Conservation (phyloP, 2,888 invertebrate species). For the Thymelicus acteon region DNA sequence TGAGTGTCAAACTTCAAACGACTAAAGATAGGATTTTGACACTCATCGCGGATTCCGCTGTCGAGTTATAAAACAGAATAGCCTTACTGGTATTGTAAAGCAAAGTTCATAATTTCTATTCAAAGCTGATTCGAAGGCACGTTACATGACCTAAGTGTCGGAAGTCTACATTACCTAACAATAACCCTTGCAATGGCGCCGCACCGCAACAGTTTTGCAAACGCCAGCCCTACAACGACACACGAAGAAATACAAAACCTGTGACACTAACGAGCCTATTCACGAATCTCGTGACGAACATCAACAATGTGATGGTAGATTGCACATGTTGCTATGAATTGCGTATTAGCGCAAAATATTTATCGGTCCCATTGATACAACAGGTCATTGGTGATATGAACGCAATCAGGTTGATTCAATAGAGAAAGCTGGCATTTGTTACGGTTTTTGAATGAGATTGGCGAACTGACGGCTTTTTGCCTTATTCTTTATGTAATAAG, state of each 20-base stretch:
- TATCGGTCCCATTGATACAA: constrained; percentile 39
- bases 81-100: too few species aligned
- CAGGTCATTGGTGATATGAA: constrained; percentile 18
- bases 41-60: too few species aligned
- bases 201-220: background rate
- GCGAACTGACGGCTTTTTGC: constrained; percentile 22
- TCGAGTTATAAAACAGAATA: too few species aligned
- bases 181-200: too few species aligned
- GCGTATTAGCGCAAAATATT: constrained; percentile 51
- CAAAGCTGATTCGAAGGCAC: too few species aligned
- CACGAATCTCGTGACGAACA: constrained; percentile 47
- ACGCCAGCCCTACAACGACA: constrained; percentile 27
- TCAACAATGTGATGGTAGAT: constrained; percentile 46
- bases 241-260: constrained; percentile 66
- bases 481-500: constrained; percentile 20
- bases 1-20: too few species aligned
- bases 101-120: too few species aligned
- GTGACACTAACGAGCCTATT: constrained; percentile 77
- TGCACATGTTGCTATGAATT: constrained; percentile 46
- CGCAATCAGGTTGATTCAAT: constrained; percentile 46
- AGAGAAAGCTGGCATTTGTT: constrained; percentile 48
- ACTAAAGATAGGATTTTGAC: too few species aligned
- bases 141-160: constrained; percentile 6
- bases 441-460: constrained; percentile 31
- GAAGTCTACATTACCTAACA: background rate